Evolutionary conservation across 2,113 vertebrate genomes (phyloP).

Genomic region (Polyodon spathula): DNA sequence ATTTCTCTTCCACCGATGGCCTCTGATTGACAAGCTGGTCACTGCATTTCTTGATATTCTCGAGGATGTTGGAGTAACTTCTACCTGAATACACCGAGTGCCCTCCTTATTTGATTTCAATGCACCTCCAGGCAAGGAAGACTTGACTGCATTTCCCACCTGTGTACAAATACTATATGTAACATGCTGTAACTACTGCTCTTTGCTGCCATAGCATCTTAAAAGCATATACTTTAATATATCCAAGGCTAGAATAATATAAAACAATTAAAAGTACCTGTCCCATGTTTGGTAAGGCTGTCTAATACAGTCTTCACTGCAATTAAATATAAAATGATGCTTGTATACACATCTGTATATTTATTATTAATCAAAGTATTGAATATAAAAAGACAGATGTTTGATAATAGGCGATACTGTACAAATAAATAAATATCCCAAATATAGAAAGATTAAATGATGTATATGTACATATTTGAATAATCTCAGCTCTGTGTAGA

Average conservation of each 20-base stretch:
- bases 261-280: too few species aligned
- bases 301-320: too few species aligned
- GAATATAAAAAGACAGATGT: too few species aligned
- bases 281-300: too few species aligned
- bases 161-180: slow-evolving; percentile 33
- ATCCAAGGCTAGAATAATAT: too few species aligned
- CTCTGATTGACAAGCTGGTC: slow-evolving; percentile 93
- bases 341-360: too few species aligned
- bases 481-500: neutral
- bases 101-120: slow-evolving; percentile 89
- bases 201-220: too few species aligned
- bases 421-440: neutral
- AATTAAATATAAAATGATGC: too few species aligned
- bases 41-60: slow-evolving; percentile 96
- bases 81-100: slow-evolving; percentile 87
- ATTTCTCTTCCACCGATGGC: slow-evolving; percentile 96
- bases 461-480: slow-evolving; percentile 31
- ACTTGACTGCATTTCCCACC: slow-evolving; percentile 96
- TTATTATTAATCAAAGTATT: too few species aligned
- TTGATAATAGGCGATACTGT: neutral
- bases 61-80: slow-evolving; percentile 91
- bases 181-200: neutral
- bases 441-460: slow-evolving; percentile 29
- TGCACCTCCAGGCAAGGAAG: slow-evolving; percentile 75
- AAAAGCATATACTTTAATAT: too few species aligned